These are phyloP conservation scores for Dryococelus australis DNA, from an alignment of 2,888 invertebrate genomes.

Conservation along the genomic window DNA sequence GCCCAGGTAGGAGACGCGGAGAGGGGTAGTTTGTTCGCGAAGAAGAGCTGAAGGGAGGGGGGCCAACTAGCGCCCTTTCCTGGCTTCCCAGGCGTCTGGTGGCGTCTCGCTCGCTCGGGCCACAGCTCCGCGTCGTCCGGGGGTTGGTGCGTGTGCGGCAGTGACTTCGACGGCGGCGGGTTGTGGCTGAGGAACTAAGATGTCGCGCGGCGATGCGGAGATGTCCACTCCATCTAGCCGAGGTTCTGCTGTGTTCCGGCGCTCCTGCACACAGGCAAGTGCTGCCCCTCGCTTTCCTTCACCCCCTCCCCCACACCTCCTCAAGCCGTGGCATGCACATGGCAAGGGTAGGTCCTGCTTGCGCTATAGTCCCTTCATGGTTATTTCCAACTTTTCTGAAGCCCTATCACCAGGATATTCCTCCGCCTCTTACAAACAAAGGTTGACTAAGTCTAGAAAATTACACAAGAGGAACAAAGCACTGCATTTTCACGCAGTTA, in stretches of 20 bases:
- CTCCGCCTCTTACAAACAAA: too few relatives aligned
- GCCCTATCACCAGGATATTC: too few relatives aligned
- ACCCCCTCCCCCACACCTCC: neutral
- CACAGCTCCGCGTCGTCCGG: neutral
- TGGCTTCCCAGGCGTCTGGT: slow-evolving; percentile 16
- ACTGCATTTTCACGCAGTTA: too few relatives aligned
- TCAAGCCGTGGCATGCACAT: too few relatives aligned
- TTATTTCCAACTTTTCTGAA: too few relatives aligned
- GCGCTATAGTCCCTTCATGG: too few relatives aligned
- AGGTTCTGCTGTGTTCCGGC: neutral
- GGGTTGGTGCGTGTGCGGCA: neutral
- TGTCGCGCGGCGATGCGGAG: neutral
- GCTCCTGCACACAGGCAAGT: neutral
- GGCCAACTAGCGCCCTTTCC: neutral
- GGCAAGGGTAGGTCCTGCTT: too few relatives aligned
- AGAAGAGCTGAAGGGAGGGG: neutral
- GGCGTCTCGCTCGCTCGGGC: neutral
- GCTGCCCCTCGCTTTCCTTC: neutral
- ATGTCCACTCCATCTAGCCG: neutral
- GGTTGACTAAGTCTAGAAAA: too few relatives aligned
- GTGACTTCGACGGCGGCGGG: neutral
- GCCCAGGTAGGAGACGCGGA: neutral
- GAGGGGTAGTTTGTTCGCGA: too few relatives aligned
- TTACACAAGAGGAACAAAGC: too few relatives aligned
- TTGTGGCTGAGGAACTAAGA: neutral